These are phyloP conservation scores for Diplodus puntazzo DNA, from an alignment of 2,797 vertebrate genomes.

Conservation along the genomic window DNA sequence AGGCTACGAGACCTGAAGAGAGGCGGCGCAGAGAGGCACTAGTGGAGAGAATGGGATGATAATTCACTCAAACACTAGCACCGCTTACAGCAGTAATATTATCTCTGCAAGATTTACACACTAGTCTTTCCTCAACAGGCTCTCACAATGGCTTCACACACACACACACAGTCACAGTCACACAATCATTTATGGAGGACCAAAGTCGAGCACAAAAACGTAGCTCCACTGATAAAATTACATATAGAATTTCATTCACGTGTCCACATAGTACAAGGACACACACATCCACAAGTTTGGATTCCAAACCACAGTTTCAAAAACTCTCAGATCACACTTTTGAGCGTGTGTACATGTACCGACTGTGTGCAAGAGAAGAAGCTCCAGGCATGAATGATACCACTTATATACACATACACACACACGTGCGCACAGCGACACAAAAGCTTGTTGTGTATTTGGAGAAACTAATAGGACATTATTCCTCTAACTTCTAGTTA, in stretches of 20 bases:
- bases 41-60: slow-evolving; percentile 64
- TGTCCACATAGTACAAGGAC: slow-evolving; percentile 5
- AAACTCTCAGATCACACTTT: slow-evolving; percentile 3
- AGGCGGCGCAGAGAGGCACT: slow-evolving; percentile 35
- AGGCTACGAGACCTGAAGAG: slow-evolving; percentile 54
- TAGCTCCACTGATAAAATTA: background rate
- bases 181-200: slow-evolving; percentile 21
- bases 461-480: slow-evolving; percentile 65
- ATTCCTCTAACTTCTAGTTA: slow-evolving; percentile 67
- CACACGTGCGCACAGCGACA: background rate
- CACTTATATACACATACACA: background rate
- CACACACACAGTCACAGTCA: slow-evolving; percentile 30
- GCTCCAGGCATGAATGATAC: background rate
- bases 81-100: slow-evolving; percentile 59
- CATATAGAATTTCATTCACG: slow-evolving; percentile 15
- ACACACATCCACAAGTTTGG: background rate
- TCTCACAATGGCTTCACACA: slow-evolving; percentile 20
- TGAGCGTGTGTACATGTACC: background rate
- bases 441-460: slow-evolving; percentile 46
- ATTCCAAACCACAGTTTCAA: background rate
- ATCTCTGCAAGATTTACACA: slow-evolving; percentile 60
- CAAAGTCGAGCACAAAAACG: slow-evolving; percentile 25
- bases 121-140: slow-evolving; percentile 48
- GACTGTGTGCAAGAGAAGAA: background rate
- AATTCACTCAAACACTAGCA: slow-evolving; percentile 68